Evolutionary conservation across 1,140 invertebrate genomes (phyloP).

Genomic region (Bradynema listronoti): DNA sequence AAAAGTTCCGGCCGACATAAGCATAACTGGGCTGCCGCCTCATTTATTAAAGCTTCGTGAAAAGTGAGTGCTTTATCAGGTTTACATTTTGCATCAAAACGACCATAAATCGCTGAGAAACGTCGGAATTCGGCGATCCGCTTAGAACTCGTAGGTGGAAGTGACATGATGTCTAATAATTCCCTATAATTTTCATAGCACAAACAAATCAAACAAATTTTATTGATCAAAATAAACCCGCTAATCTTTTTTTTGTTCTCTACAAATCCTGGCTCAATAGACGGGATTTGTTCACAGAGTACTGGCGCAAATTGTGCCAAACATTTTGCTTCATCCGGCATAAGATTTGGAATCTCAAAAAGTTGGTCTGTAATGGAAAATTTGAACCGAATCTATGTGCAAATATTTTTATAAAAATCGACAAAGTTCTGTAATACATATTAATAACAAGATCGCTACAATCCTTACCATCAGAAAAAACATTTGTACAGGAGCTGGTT

Average conservation of each 20-base stretch:
- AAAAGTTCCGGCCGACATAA: constrained; percentile 77
- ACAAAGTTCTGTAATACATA: neutral
- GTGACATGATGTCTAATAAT: constrained; percentile 72
- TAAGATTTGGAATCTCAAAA: constrained; percentile 17
- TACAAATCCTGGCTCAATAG: constrained; percentile 27
- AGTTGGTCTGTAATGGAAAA: constrained; percentile 7
- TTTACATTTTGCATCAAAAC: constrained; percentile 87
- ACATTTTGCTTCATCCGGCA: constrained; percentile 21
- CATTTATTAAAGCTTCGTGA: constrained; percentile 93
- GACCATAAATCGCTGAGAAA: constrained; percentile 88
- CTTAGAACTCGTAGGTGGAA: constrained; percentile 67
- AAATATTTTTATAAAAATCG: neutral
- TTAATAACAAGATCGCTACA: no score
- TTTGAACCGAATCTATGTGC: neutral
- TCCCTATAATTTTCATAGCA: no score
- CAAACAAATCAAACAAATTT: no score
- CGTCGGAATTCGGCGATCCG: constrained; percentile 76
- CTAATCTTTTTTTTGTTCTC: constrained; percentile 32
- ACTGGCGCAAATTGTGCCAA: constrained; percentile 20
- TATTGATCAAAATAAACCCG: constrained; percentile 3
- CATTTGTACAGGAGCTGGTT: no score
- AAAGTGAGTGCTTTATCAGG: constrained; percentile 88
- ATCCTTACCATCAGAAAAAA: no score
- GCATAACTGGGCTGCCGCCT: constrained; percentile 90
- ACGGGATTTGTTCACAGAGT: constrained; percentile 28